Conservation (phyloP, 1,140 invertebrate genomes). For the Pteromalus puparum region DNA sequence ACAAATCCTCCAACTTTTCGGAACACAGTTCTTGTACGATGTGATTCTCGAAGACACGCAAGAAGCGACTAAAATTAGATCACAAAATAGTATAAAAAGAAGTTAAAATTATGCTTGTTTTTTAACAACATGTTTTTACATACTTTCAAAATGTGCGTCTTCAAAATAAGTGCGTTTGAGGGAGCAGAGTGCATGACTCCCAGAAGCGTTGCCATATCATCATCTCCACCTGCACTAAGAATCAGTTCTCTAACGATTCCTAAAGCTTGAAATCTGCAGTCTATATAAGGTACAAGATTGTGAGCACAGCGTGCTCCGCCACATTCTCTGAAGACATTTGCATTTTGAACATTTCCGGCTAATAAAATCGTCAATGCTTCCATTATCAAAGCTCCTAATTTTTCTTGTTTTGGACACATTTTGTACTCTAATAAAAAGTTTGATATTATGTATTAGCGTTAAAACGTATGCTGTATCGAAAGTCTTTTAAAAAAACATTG, state of each 20-base stretch:
- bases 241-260: conserved; percentile 91
- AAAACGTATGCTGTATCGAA: conserved; percentile 4
- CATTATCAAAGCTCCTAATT: conserved; percentile 89
- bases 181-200: conserved; percentile 93
- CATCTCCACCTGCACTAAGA: conserved; percentile 93
- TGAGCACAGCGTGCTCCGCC: conserved; percentile 94
- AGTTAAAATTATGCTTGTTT: neutral
- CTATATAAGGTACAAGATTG: conserved; percentile 89
- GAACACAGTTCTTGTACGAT: conserved; percentile 96
- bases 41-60: conserved; percentile 93
- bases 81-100: conserved; percentile 81
- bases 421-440: conserved; percentile 70
- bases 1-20: conserved; percentile 98
- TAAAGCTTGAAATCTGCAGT: conserved; percentile 88
- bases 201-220: conserved; percentile 94
- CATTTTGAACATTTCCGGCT: conserved; percentile 88
- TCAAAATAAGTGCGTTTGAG: conserved; percentile 86
- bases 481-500: conserved; percentile 6
- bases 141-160: conserved; percentile 93
- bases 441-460: conserved; percentile 27
- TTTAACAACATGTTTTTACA: conserved; percentile 14
- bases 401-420: conserved; percentile 82
- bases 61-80: conserved; percentile 81
- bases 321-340: conserved; percentile 93
- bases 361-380: conserved; percentile 90